Evolutionary conservation across 2,797 vertebrate species (phyloP), one percentile per base, ranked within the genome.

Genomic region (Chelidonichthys spinosus): DNA sequence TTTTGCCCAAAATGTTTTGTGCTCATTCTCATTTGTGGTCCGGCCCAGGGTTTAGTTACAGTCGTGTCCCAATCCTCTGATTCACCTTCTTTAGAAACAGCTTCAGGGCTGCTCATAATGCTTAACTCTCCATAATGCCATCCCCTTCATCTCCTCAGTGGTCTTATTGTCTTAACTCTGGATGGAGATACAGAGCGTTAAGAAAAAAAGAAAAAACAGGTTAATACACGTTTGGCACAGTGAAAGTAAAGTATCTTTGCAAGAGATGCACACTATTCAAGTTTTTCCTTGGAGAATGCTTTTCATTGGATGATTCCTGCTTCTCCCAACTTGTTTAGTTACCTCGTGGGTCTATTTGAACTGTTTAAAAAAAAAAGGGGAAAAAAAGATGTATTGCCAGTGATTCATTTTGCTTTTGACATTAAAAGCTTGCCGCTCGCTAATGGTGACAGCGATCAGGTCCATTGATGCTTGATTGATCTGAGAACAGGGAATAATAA

Each of bases 81-180:
- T 93, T 94, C 93, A 94, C 93, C 92, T 94, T 92, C 90, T 92
- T 90, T 90, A 91, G 90, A 89, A 92, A 93, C 89, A 89, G 89
- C 92, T 93, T 82, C 75, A 72, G 92, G 93, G 92, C 91, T 92
- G 88, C 91, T 94, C 91, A 89, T 89, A 87, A 92, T 87, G 84
- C 91, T 90, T 90, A 92, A 91, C 91, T 91, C 89, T 87, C 84
- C 63, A 87, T 93, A 93, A 94, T 90, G 87, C 89, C 90, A 85
- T 91, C 93, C 89, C 92, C 89, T 93, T 94, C 92, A 92, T 92
- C 89, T 93, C 86, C 85, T 50, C 74, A 85, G 87, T 90, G 89
- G 72, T 90, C 85, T 92, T 92, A 92, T 92, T 93, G 92, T 94
- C 92, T 93, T 92, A 93, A 92, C 86, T 89, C 63, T 70, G 91